Base-by-base conservation (phyloP, 2,797 vertebrate genomes). In the Limosa lapponica region DNA sequence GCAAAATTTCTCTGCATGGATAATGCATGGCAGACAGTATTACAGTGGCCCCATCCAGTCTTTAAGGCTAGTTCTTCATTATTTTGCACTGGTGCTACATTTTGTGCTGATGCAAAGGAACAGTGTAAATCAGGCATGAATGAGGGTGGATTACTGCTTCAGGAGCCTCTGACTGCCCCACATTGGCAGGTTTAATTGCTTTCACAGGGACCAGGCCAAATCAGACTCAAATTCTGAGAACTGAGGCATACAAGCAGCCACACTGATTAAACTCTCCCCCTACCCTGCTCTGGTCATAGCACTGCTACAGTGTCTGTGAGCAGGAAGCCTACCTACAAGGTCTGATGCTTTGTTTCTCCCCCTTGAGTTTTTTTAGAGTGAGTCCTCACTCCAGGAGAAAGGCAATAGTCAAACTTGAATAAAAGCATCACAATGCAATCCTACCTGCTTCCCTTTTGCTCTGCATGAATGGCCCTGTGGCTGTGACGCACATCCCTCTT, bases 391-490 rank as follows among this genome's bases (percentile, higher is more conserved):
- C 39, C 18, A 52, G 28, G 5, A 74, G 28, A 37, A 69, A 64
- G 11, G n/a, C 25, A 16, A 15, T 13, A 43, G 27, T 19, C 59
- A 67, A 39, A 69, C n/a, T 4, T 22, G 25, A 34, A 49, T 43
- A 5, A 23, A 73, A 59, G 10, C 55, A 28, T 19, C 25, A 17
- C 57, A 36, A 1, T 12, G 11, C 34, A 41, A 30, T 27, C 54
- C 54, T 16, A 48, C 55, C 39, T 44, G 41, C 41, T 66, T 25
- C 54, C 49, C n/a, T 64, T 69, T 48, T 48, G 15, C 44, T 32
- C 16, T 0, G 0, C 27, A 51, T 8, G 36, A 44, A 37, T 2
- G 13, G 36, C 61, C 39, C 36, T 12, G 12, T 15, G 44, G 39
- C 54, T 70, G n/a, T 6, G 39, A 49, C n/a, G 52, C 25, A 58